Percentiles rank a stretch among this genome's conserved stretches.
Evolutionary conservation across 2,888 invertebrate genomes (phyloP).

Genomic region (Prenolepis imparis): DNA sequence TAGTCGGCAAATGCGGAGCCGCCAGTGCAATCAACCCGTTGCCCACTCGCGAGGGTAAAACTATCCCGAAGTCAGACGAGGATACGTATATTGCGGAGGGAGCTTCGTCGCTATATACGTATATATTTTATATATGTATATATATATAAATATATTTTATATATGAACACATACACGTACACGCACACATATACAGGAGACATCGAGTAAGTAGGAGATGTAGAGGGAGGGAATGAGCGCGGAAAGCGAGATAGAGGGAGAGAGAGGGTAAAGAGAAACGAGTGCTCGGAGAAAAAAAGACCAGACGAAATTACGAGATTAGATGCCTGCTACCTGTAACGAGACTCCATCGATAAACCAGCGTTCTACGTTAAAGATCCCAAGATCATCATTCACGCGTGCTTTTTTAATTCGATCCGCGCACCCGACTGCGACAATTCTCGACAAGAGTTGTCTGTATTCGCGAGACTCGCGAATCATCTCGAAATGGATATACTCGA

Average conservation of each 20-base stretch:
- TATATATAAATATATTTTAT: slow-evolving; percentile 28
- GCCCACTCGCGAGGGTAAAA: slow-evolving; percentile 82
- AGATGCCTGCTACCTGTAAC: slow-evolving; percentile 80
- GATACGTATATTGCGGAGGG: slow-evolving; percentile 78
- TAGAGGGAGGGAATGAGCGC: slow-evolving; percentile 55
- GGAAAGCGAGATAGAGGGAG: slow-evolving; percentile 41
- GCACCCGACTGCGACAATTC: slow-evolving; percentile 31
- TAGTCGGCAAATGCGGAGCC: slow-evolving; percentile 78
- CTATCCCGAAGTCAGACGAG: slow-evolving; percentile 83
- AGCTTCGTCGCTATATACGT: slow-evolving; percentile 55
- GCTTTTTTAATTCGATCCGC: slow-evolving; percentile 64
- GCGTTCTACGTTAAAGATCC: slow-evolving; percentile 59
- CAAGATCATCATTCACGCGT: slow-evolving; percentile 43
- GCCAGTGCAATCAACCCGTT: slow-evolving; percentile 86
- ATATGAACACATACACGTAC: background rate
- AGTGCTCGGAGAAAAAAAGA: slow-evolving; percentile 64
- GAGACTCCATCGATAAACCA: slow-evolving; percentile 81
- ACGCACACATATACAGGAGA: background rate
- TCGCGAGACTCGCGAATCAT: background rate
- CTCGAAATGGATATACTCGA: background rate
- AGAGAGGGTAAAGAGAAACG: slow-evolving; percentile 67
- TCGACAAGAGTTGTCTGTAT: background rate
- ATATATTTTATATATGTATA: slow-evolving; percentile 23
- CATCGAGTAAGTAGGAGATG: slow-evolving; percentile 21
- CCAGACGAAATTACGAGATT: slow-evolving; percentile 80